Base-by-base conservation (phyloP, 2,113 vertebrate species). In the Notarius quadriscutis region DNA sequence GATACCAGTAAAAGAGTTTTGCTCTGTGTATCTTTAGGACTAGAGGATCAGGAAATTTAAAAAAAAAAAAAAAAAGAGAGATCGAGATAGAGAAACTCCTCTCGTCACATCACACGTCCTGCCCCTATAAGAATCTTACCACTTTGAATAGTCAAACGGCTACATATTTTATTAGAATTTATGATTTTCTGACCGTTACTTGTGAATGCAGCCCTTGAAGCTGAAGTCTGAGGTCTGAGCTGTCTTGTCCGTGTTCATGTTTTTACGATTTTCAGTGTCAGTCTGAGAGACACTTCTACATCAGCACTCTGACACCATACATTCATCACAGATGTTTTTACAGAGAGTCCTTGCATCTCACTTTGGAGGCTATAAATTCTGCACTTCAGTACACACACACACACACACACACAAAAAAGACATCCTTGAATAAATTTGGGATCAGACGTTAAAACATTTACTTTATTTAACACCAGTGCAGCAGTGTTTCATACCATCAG, bases 301-400 rank as follows among this genome's bases (percentile, higher is more conserved):
- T 89, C 91, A 90, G 89, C 91, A 89, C 91, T 88, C 92, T 94
- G 94, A 92, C 95, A 93, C 92, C 88, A 90, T 87, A 80, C 86
- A 94, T 94, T 93, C 87, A 91, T 95, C 93, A 93, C 77, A 86
- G 91, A 88, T 84, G 88, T 89, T 91, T 88, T 83, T 57, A 60
- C 89, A 89, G n/a, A 92, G 12, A 22, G 48, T 77, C 51, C n/a
- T 18, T 57, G 17, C 25, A 30, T 57, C 3, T 27, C n/a, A 79
- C n/a, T 79, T 57, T 30, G n/a, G 15, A 63, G 63, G 34, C 72
- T 63, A 48, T 41, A 41, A 14, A 25, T 14, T 71, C n/a, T 55
- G 65, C 82, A 34, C n/a, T 69, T 41, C 69, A 8, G 20, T 5
- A 50, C 0, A 50, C 7, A 1, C 12, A 8, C 51, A 58, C 27